Conservation (phyloP, 2,797 vertebrate species). For the Otolemur crassicaudatus region DNA sequence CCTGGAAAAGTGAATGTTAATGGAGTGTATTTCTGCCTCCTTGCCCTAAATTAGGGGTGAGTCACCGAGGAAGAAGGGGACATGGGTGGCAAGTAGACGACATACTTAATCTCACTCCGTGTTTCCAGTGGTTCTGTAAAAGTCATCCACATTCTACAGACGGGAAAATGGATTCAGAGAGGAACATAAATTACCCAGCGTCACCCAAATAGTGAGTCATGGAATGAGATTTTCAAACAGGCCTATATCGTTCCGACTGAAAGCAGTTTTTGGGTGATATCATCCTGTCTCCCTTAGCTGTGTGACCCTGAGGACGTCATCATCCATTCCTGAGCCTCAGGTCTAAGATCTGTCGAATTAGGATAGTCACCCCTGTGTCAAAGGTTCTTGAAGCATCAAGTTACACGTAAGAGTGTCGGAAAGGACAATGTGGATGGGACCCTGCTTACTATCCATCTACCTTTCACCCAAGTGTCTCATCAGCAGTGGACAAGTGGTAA, state of each 20-base stretch:
- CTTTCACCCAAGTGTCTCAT: not conserved
- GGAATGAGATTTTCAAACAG: slow-evolving; percentile 58
- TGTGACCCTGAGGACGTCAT: slow-evolving; percentile 4
- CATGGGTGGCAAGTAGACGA: not conserved
- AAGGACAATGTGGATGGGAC: not conserved
- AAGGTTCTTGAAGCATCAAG: not conserved
- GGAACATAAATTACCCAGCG: slow-evolving; percentile 36
- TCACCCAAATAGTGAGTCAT: slow-evolving; percentile 66
- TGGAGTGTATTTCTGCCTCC: not conserved
- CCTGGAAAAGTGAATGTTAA: not conserved
- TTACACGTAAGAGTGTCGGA: not conserved
- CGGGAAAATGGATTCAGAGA: slow-evolving; percentile 27
- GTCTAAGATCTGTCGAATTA: slow-evolving; percentile 20
- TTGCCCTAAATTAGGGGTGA: not conserved
- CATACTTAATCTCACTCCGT: not conserved
- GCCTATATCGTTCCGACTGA: slow-evolving; percentile 43
- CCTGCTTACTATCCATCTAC: not conserved
- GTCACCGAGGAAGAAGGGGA: not conserved
- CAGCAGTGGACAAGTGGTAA: not conserved
- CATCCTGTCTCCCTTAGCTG: slow-evolving; percentile 14
- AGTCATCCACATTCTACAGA: not conserved
- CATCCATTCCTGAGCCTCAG: slow-evolving; percentile 1
- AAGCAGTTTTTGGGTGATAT: slow-evolving; percentile 35
- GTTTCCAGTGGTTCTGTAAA: not conserved
- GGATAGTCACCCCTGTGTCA: not conserved